Conservation (phyloP, 1,140 invertebrate species). For the Phymorhynchus buccinoides region DNA sequence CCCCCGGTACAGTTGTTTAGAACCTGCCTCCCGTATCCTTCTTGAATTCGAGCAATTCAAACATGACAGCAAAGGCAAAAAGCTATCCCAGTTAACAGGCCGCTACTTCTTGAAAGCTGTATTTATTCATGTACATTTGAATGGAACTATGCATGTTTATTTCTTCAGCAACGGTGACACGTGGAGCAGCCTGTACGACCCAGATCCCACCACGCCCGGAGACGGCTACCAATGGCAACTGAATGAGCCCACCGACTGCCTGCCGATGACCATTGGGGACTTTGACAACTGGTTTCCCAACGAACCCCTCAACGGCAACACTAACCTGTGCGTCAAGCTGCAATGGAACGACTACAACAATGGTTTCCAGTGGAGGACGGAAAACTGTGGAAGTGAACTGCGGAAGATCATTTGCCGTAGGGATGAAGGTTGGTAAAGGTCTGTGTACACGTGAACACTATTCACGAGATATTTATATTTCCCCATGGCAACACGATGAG, state of each 20-base stretch:
- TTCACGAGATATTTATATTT: too few relatives aligned
- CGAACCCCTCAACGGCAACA: background rate
- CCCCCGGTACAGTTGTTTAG: too few relatives aligned
- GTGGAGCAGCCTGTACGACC: conserved; percentile 19
- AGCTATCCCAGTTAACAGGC: too few relatives aligned
- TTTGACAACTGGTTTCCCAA: background rate
- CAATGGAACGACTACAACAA: background rate
- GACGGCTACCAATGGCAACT: conserved; percentile 3
- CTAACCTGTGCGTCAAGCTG: background rate
- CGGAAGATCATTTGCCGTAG: background rate
- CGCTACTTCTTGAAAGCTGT: too few relatives aligned
- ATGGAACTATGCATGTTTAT: too few relatives aligned
- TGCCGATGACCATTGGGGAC: background rate
- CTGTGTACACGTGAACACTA: too few relatives aligned
- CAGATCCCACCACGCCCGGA: background rate
- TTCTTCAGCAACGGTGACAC: background rate
- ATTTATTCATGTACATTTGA: too few relatives aligned
- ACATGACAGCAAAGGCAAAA: too few relatives aligned
- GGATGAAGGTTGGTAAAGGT: background rate
- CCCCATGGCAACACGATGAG: too few relatives aligned
- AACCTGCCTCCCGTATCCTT: too few relatives aligned
- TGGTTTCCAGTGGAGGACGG: background rate
- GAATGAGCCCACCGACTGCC: background rate
- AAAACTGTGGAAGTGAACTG: background rate
- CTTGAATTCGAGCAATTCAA: too few relatives aligned